Evolutionary conservation across 2,113 vertebrate genomes (phyloP).

Genomic region (Cynocephalus volans): DNA sequence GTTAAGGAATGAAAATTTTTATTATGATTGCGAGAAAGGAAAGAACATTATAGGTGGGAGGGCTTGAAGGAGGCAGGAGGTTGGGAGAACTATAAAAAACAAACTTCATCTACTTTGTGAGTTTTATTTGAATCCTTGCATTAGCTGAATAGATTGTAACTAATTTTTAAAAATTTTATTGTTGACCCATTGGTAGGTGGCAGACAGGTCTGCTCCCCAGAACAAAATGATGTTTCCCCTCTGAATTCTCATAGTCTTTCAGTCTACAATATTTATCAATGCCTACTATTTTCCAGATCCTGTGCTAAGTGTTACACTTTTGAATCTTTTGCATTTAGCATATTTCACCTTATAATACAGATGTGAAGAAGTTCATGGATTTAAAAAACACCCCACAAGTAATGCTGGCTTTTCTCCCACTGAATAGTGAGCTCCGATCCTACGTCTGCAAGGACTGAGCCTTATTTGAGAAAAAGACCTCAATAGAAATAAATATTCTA

Average conservation of each 20-base stretch:
- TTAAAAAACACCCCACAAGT: background rate
- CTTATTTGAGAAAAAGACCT: background rate
- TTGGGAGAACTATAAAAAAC: background rate
- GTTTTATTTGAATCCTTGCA: slow-evolving; percentile 16
- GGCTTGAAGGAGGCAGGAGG: background rate
- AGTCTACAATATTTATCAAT: background rate
- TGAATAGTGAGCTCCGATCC: background rate
- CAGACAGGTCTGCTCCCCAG: background rate
- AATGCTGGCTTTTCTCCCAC: background rate
- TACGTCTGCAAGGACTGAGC: background rate
- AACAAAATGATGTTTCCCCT: background rate
- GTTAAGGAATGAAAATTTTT: background rate
- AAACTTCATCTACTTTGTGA: background rate
- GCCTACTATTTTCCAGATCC: background rate
- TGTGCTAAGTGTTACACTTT: background rate
- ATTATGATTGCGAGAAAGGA: background rate
- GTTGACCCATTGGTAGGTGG: background rate
- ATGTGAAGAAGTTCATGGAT: background rate
- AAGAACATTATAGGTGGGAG: background rate
- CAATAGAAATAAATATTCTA: background rate
- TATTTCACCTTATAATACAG: background rate
- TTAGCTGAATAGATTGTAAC: background rate
- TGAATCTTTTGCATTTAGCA: background rate
- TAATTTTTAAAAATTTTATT: background rate
- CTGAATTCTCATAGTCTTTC: background rate